Evolutionary conservation across 2,888 invertebrate genomes (phyloP), one percentile per base, ranked within the genome.

Genomic region (Deladenus siricidicola): DNA sequence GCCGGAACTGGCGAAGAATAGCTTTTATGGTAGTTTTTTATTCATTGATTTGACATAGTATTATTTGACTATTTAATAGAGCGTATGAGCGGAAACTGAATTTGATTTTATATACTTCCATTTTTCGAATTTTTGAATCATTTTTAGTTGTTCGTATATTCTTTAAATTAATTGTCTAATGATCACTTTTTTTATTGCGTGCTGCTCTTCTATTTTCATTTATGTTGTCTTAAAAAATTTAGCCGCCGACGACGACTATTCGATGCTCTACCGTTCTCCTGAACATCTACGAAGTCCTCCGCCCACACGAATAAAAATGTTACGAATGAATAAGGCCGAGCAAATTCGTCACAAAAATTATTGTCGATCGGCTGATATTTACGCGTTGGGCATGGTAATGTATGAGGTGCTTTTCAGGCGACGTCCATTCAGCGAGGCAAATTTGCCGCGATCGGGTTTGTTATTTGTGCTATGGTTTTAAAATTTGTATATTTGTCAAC

Each of bases 271-370:
- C 29, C 48, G 65, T 1, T 62, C 63, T 2, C 63, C 63, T 14
- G 63, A 62, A 24, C 52, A 65, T n/a, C 24, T 62, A 39, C 62
- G 65, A 45, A 62, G 42, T 24, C n/a, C 51, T 26, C 63, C 65
- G 29, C 65, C 65, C 6, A 65, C 47, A 14, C 61, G 58, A 23
- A 58, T 52, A 19, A 57, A 65, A 34, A 39, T 61, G n/a, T 39
- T 63, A 6, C 58, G 63, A 26, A 61, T 61, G 62, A 44, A 52
- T 45, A 61, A 61, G 28, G 50, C 30, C 29, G 62, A 61, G 26
- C 62, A 62, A 42, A 10, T 58, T 24, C 34, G 63, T n/a, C 30
- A 65, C 24, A 58, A 65, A 42, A 58, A 61, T 34, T 23, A 60
- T 8, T 54, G 48, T 17, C 29, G 59, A 19, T 45, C 60, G 45